These are phyloP conservation scores for Aegotheles bennettii DNA, from an alignment of 2,113 vertebrate species.

Conservation along the genomic window DNA sequence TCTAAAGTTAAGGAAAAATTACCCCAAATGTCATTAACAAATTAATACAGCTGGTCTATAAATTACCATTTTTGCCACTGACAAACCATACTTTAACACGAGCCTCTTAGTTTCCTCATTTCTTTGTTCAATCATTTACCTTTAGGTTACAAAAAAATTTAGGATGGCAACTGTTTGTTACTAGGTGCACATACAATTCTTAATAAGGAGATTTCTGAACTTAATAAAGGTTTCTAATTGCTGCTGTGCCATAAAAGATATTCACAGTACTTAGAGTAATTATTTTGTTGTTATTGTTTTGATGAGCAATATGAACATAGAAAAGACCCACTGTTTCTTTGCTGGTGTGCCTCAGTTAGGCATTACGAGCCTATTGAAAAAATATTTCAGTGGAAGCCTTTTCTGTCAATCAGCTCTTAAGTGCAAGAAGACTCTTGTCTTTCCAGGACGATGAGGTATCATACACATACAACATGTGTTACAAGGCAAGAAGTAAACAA, in stretches of 20 bases:
- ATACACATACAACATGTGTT: neutral
- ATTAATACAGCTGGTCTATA: neutral
- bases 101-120: neutral
- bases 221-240: neutral
- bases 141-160: neutral
- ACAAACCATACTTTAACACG: neutral
- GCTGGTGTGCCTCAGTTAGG: neutral
- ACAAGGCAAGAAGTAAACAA: neutral
- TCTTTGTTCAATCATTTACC: neutral
- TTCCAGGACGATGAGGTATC: neutral
- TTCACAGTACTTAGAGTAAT: neutral
- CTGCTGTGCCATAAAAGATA: neutral
- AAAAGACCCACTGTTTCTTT: neutral
- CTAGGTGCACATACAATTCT: neutral
- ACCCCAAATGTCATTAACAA: neutral
- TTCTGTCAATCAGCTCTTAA: neutral
- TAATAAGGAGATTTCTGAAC: neutral
- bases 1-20: neutral
- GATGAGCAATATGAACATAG: neutral
- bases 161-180: neutral
- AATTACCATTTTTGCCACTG: neutral
- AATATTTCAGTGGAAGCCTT: neutral
- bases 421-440: neutral
- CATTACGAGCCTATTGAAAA: neutral
- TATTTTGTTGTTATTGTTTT: neutral